Evolutionary conservation across 2,888 invertebrate genomes (phyloP).

Genomic region (Acleris holmiana): DNA sequence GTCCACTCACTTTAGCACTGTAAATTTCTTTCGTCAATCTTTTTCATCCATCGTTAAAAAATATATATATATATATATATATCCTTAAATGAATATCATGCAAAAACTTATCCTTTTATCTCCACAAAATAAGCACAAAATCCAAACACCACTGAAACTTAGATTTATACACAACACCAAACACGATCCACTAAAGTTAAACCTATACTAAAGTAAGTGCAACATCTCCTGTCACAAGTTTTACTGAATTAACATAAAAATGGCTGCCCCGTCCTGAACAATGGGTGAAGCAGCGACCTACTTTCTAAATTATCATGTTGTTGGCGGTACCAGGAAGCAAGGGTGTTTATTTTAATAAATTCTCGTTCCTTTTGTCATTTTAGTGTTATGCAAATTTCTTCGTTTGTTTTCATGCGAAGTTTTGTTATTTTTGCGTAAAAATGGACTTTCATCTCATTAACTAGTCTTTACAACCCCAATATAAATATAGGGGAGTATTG

Average conservation of each 20-base stretch:
- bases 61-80: no score
- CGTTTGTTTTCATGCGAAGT: neutral
- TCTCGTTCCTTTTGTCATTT: constrained; percentile 19
- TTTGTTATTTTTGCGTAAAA: no score
- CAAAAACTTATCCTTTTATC: no score
- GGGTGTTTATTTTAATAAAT: constrained; percentile 28
- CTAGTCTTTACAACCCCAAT: no score
- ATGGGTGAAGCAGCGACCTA: constrained; percentile 59
- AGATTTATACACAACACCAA: constrained; percentile 8
- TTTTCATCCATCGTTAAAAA: no score
- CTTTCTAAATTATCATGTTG: constrained; percentile 65
- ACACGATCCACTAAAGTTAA: constrained; percentile 13
- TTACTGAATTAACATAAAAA: constrained; percentile 74
- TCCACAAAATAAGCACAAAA: no score
- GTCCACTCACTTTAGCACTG: no score
- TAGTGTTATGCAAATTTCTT: neutral
- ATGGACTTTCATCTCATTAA: no score
- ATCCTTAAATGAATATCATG: no score
- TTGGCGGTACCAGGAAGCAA: constrained; percentile 23
- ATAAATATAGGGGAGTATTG: no score
- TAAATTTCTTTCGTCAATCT: no score
- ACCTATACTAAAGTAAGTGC: constrained; percentile 24
- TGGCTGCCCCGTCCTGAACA: constrained; percentile 53
- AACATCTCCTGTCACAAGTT: constrained; percentile 44
- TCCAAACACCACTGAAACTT: no score